Conservation (phyloP, 2,113 vertebrate genomes). For the Ictidomys tridecemlineatus region DNA sequence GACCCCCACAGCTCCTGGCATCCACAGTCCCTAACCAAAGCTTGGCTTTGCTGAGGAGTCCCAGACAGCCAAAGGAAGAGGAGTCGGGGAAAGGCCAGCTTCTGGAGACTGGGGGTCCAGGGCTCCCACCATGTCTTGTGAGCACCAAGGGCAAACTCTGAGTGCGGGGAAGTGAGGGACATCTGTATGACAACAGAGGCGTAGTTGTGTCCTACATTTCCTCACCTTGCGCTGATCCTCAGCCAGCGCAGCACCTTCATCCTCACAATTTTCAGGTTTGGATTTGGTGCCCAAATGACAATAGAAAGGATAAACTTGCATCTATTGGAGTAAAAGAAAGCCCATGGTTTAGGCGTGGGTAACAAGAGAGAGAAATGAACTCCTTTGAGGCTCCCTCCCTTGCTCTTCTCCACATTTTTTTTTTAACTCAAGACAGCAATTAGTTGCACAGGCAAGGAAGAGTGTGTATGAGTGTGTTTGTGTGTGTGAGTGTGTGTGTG, state of each 20-base stretch:
- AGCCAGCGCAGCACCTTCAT: background rate
- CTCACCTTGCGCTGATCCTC: background rate
- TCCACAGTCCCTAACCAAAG: background rate
- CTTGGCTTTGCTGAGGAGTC: background rate
- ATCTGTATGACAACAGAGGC: background rate
- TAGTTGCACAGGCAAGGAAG: background rate
- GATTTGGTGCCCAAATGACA: constrained; percentile 34
- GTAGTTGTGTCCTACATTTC: background rate
- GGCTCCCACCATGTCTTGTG: background rate
- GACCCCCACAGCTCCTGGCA: background rate
- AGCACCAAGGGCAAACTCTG: background rate
- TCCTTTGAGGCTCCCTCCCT: no score
- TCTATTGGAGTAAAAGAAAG: background rate
- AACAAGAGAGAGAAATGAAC: background rate
- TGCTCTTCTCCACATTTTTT: background rate
- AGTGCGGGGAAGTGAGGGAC: background rate
- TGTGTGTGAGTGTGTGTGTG: background rate
- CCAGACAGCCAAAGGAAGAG: background rate
- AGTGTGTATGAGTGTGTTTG: background rate
- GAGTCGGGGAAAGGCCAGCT: background rate
- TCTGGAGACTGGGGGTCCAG: background rate
- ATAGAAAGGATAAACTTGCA: background rate
- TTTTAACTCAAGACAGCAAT: background rate
- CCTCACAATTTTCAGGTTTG: background rate
- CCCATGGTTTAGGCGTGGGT: background rate